Evolutionary conservation across 2,113 vertebrate genomes (phyloP).

Genomic region (Butastur rufipennis): DNA sequence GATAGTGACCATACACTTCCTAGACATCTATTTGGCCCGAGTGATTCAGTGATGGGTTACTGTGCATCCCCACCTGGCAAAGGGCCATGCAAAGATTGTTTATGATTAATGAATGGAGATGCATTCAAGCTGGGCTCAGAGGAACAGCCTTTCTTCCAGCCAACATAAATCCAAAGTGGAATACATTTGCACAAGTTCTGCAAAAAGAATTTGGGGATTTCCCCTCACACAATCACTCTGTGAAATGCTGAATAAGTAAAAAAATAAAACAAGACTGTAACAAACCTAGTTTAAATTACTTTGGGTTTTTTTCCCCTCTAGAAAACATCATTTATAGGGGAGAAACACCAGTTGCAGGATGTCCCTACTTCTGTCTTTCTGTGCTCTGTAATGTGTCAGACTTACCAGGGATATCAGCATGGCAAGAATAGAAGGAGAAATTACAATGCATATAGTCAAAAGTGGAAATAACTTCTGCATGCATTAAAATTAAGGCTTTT

Average conservation of each 20-base stretch:
- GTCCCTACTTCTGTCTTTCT: neutral
- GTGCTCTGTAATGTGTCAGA: fast-evolving
- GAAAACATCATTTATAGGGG: neutral
- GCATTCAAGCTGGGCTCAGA: neutral
- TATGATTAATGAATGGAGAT: neutral
- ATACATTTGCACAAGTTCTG: neutral
- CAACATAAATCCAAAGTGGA: neutral
- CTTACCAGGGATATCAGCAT: neutral
- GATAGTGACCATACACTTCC: neutral
- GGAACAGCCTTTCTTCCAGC: neutral
- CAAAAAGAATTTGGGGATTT: neutral
- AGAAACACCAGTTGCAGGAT: neutral
- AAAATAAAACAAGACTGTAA: neutral
- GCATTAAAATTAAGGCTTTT: neutral
- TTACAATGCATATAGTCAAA: fast-evolving
- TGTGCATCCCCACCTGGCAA: neutral
- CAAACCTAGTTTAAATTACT: neutral
- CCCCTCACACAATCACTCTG: neutral
- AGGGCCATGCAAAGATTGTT: neutral
- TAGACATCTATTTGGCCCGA: fast-evolving
- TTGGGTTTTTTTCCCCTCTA: fast-evolving
- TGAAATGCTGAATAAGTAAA: neutral
- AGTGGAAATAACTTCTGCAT: neutral
- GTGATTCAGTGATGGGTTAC: fast-evolving
- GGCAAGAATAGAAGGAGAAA: neutral